phyloP scores from a whole-genome alignment of 92 coral and sea anemone genomes.

The Umimayanthus chanpuru region DNA sequence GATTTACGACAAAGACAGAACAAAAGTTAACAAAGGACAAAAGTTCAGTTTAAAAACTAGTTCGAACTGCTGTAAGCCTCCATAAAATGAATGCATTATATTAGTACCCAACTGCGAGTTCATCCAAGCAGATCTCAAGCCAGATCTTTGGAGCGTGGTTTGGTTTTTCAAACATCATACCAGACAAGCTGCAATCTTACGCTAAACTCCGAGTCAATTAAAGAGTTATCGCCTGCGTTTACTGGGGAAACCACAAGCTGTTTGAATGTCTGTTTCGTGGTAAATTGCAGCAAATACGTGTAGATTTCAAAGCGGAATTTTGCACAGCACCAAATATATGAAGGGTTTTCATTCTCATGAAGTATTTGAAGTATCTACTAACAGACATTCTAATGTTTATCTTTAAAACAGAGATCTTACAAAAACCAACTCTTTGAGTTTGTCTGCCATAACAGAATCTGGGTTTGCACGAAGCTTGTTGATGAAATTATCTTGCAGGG shows the following conservation, averaged over 20 bases:
- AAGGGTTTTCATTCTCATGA: neutral
- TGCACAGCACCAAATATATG: neutral
- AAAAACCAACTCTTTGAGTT: neutral
- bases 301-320: slow-evolving; percentile 34
- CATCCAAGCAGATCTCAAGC: neutral
- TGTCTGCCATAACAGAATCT: neutral
- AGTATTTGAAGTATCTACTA: neutral
- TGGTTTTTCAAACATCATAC: too few species aligned
- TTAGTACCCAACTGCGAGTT: neutral
- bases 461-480: neutral
- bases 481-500: neutral
- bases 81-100: neutral
- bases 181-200: neutral
- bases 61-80: neutral
- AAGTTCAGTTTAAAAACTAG: neutral
- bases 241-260: neutral
- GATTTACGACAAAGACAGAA: too few species aligned
- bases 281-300: neutral
- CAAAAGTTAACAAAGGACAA: too few species aligned
- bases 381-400: too few species aligned
- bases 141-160: neutral
- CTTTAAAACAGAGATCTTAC: neutral
- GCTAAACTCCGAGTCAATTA: neutral
- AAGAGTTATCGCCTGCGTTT: neutral
- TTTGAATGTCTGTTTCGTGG: neutral